These are phyloP conservation scores for Theocolax elegans DNA, from an alignment of 1,140 invertebrate genomes.

Conservation along the genomic window DNA sequence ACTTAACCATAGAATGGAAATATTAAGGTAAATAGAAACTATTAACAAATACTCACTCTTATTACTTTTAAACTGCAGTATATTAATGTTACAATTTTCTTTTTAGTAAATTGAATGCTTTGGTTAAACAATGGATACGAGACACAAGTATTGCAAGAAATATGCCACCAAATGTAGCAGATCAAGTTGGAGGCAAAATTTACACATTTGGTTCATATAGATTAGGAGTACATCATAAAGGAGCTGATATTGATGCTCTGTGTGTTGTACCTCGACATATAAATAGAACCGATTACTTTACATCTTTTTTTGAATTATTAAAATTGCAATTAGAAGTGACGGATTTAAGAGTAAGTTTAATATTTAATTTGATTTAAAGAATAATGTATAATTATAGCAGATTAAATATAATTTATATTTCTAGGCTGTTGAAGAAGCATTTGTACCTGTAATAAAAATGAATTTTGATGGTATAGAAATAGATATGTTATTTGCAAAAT, in stretches of 20 bases:
- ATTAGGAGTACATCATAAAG: conserved; percentile 92
- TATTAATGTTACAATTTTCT: too few relatives aligned
- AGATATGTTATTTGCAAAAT: conserved; percentile 95
- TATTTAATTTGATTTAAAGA: neutral
- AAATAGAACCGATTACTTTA: conserved; percentile 93
- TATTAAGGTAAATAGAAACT: conserved; percentile 73
- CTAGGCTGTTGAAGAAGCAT: conserved; percentile 96
- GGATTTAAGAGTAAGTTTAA: conserved; percentile 75
- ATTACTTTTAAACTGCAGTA: too few relatives aligned
- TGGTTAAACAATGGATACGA: conserved; percentile 93
- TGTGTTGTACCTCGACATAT: conserved; percentile 98
- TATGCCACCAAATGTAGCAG: conserved; percentile 87
- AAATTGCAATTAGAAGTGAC: conserved; percentile 89
- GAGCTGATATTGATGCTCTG: conserved; percentile 98
- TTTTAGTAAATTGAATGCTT: conserved; percentile 83
- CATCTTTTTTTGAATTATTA: conserved; percentile 91
- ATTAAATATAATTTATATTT: conserved; percentile 45
- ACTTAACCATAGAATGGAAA: conserved; percentile 88
- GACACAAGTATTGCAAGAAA: conserved; percentile 89
- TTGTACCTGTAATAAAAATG: conserved; percentile 99
- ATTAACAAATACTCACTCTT: too few relatives aligned
- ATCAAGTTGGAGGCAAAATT: conserved; percentile 95
- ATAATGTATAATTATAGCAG: neutral
- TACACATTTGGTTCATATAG: conserved; percentile 98
- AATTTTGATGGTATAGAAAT: conserved; percentile 99